phyloP scores from a whole-genome alignment of 2,113 vertebrate species.

The Takifugu bimaculatus region DNA sequence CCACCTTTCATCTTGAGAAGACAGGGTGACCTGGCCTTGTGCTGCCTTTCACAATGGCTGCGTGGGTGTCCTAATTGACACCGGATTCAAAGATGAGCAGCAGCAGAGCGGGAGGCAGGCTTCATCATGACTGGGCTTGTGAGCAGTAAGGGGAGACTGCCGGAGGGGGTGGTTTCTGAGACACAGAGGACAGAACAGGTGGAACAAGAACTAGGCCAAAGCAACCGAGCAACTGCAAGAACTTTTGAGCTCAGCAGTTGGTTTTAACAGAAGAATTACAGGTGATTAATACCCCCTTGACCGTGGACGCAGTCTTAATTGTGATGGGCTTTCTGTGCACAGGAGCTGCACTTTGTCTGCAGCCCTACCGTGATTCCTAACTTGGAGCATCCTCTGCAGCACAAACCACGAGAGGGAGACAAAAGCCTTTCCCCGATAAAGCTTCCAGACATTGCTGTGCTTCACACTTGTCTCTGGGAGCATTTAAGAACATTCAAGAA shows the following conservation, averaged over 20 bases:
- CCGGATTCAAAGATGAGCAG: constrained; percentile 12
- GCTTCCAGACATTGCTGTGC: neutral
- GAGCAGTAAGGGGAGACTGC: constrained; percentile 39
- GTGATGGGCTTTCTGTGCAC: too few species aligned
- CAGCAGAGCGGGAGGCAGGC: neutral
- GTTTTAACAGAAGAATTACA: too few species aligned
- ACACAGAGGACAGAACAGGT: constrained; percentile 33
- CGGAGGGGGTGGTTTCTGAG: constrained; percentile 29
- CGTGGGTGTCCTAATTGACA: constrained; percentile 41
- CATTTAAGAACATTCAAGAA: neutral
- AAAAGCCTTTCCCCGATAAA: constrained; percentile 30
- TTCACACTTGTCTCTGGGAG: neutral
- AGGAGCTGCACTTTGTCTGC: neutral
- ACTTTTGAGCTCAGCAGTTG: constrained; percentile 9
- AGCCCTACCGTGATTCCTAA: neutral
- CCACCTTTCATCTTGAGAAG: constrained; percentile 4
- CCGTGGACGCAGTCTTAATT: neutral
- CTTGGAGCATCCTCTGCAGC: neutral
- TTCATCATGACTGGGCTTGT: constrained; percentile 56
- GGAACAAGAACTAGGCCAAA: constrained; percentile 24
- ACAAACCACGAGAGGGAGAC: constrained; percentile 69
- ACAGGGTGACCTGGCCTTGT: constrained; percentile 11
- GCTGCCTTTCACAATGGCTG: constrained; percentile 10
- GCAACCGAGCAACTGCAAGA: constrained; percentile 8
- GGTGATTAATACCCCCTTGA: too few species aligned